Percentiles rank a stretch among this genome's conserved stretches.
phyloP scores from a whole-genome alignment of 2,797 vertebrate species.

The Molossus molossus region DNA sequence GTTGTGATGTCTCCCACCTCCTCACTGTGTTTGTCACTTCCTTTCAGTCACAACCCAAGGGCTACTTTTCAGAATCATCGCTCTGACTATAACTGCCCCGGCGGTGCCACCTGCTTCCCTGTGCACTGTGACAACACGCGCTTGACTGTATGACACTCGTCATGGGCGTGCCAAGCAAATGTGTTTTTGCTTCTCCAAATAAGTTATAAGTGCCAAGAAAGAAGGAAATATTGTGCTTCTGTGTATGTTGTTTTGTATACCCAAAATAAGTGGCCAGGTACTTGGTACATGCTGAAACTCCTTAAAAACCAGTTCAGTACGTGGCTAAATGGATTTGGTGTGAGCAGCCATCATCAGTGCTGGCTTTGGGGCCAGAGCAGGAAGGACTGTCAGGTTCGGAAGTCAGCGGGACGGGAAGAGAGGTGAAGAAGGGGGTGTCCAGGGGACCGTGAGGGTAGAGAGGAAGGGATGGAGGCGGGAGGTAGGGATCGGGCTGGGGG shows the following conservation, averaged over 20 bases:
- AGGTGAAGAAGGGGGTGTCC: background rate
- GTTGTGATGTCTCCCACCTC: background rate
- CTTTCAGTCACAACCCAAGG: background rate
- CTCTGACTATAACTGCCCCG: background rate
- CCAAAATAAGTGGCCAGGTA: background rate
- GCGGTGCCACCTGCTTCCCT: background rate
- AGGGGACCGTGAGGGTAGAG: background rate
- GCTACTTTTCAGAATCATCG: background rate
- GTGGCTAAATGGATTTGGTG: background rate
- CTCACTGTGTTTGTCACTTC: background rate
- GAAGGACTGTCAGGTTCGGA: background rate
- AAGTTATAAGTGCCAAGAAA: background rate
- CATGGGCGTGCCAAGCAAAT: background rate
- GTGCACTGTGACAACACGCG: fast-evolving
- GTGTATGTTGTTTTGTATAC: background rate
- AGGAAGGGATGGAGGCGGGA: background rate
- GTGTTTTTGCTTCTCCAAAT: background rate
- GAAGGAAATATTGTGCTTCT: background rate
- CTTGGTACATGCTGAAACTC: background rate
- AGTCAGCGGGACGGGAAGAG: background rate
- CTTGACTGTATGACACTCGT: background rate
- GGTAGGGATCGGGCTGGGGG: background rate
- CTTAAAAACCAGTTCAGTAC: background rate
- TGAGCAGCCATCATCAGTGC: background rate
- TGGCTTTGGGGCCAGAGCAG: background rate